Evolutionary conservation across 2,888 invertebrate genomes (phyloP), one percentile per base, ranked within the genome.

Genomic region (Meghimatium bilineatum): DNA sequence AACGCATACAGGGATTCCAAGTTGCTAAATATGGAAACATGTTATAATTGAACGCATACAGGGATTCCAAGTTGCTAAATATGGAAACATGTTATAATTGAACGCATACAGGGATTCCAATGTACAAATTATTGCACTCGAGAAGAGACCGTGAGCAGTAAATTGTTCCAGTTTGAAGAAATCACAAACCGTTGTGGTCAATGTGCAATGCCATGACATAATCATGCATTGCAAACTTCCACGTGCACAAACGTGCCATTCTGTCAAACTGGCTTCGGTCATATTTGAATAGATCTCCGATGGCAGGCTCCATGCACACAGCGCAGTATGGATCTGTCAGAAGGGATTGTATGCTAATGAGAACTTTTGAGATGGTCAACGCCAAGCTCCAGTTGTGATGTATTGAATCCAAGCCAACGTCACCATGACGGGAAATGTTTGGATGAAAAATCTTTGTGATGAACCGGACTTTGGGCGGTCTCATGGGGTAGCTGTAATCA

Each of bases 341-440:
- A 82, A 94, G 88, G 0, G 92, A 92, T 89, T 93, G 93, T 38
- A 94, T 92, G 83, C 93, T 93, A 49, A 94, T 92, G n/a, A 94
- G 89, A 38, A 94, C 93, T 90, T 94, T 98, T 88, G 97, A 96
- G 91, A 98, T 96, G 69, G 98, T 98, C 87, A 98, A 94, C 0
- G 97, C 98, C 86, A 98, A 94, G n/a, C 97, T 97, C 98, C 98
- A 98, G 94, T 98, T 98, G 94, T 97, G 97, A 91, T 97, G 97
- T 89, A 98, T 97, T 20, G 97, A 97, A 94, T 98, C 98, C 87
- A 98, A 96, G 85, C 98, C 98, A 77, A 98, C 97, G 94, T 98
- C 98, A 3, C 98, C 98, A 94, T 98, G 98, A 0, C 98, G 95
- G 5, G 97, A 97, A 82, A 98, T 96, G 94, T 98, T 98, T 12